Evolutionary conservation across 2,888 invertebrate species (phyloP).

Genomic region (Thelaira solivaga): DNA sequence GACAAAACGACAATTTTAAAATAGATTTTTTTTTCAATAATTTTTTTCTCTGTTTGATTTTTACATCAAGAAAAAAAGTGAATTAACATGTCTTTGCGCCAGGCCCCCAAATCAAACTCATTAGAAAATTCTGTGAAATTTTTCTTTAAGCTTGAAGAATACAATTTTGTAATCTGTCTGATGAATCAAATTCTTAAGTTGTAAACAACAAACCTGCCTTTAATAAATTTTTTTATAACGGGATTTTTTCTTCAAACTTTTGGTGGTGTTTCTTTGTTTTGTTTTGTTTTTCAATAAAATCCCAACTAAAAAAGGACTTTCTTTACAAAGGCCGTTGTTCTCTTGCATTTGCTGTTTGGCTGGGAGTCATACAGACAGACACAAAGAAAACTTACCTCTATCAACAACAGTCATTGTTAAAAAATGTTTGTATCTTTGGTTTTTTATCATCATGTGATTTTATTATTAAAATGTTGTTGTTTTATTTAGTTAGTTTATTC

Average conservation of each 20-base stretch:
- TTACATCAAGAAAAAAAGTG: no score
- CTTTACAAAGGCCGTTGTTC: background rate
- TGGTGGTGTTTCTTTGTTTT: conserved; percentile 6
- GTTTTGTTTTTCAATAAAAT: background rate
- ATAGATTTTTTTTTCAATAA: no score
- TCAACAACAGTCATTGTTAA: conserved; percentile 14
- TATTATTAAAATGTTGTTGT: background rate
- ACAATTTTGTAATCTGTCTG: no score
- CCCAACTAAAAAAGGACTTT: background rate
- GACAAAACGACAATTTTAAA: no score
- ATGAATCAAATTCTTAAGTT: no score
- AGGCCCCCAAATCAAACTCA: no score
- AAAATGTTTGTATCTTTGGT: background rate
- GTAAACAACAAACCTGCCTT: no score
- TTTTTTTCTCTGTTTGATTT: no score
- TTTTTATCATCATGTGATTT: background rate
- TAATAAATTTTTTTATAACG: no score
- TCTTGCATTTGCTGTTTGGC: background rate
- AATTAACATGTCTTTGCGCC: no score
- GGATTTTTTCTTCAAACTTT: background rate
- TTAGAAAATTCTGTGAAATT: no score
- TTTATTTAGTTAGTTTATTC: background rate
- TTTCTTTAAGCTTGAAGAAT: no score
- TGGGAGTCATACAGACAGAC: conserved; percentile 36
- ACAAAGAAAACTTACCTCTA: background rate